phyloP scores from a whole-genome alignment of 2,888 invertebrate genomes.

The Lycaena phlaeas region DNA sequence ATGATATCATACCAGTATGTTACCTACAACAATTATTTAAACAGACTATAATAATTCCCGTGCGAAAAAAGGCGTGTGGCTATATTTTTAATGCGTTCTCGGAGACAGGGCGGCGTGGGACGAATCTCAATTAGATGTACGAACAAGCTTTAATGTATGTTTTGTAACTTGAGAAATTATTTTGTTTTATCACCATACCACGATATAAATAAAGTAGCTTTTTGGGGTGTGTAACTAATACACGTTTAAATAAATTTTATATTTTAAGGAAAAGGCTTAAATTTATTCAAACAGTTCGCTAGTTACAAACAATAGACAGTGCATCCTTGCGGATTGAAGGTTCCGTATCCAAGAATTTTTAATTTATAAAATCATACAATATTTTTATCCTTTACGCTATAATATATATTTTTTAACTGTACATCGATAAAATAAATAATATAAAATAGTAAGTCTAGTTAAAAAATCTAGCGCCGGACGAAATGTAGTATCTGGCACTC shows the following conservation, averaged over 20 bases:
- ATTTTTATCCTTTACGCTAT: no score
- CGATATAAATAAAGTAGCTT: conserved; percentile 4
- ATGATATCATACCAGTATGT: conserved; percentile 29
- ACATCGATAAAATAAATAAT: no score
- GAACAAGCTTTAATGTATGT: conserved; percentile 34
- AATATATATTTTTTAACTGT: no score
- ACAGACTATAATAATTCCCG: conserved; percentile 40
- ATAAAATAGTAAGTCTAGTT: no score
- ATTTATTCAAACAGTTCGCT: background rate
- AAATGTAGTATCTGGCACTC: no score
- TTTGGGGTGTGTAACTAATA: background rate
- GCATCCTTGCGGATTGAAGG: no score
- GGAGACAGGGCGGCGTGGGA: conserved; percentile 48
- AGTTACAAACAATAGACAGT: no score
- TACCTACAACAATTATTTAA: conserved; percentile 40
- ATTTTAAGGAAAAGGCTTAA: background rate
- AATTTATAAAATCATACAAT: no score
- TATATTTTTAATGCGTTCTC: conserved; percentile 54
- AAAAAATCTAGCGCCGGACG: no score
- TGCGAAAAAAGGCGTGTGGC: conserved; percentile 46
- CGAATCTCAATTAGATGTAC: conserved; percentile 47
- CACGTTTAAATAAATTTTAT: background rate
- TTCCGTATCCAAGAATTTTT: no score
- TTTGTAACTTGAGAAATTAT: conserved; percentile 29
- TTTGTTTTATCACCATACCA: conserved; percentile 10